Evolutionary conservation across 2,113 vertebrate species (phyloP).

Genomic region (Crotophaga sulcirostris): DNA sequence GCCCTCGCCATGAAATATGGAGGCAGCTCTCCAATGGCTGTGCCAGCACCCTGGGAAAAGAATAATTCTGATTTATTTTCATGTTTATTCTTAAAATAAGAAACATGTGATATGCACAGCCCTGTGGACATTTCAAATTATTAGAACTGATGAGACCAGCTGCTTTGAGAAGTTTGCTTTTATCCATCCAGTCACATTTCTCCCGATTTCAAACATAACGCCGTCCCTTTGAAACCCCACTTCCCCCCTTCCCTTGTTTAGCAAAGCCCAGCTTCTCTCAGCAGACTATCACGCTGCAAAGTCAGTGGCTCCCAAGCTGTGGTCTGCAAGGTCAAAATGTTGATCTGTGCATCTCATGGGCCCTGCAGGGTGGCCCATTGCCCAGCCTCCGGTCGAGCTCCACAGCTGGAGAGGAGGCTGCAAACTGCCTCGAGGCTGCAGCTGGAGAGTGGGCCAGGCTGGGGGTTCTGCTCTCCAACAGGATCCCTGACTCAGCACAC

Average conservation of each 20-base stretch:
- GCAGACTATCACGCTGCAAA: neutral
- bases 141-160: neutral
- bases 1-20: conserved; percentile 98
- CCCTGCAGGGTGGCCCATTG: neutral
- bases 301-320: neutral
- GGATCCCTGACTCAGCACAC: conserved; percentile 49
- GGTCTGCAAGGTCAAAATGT: neutral
- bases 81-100: neutral
- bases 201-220: neutral
- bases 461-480: neutral
- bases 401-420: neutral
- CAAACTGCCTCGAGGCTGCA: neutral
- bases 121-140: neutral
- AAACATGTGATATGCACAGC: neutral
- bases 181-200: neutral
- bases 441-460: neutral
- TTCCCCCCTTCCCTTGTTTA: neutral
- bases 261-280: neutral
- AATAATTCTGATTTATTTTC: conserved; percentile 31
- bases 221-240: neutral
- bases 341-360: neutral
- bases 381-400: neutral
- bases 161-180: neutral
- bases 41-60: conserved; percentile 88
- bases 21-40: conserved; percentile 96